Evolutionary conservation across 2,888 invertebrate species (phyloP), one percentile per base, ranked within the genome.

Genomic region (Pharmacophagus antenor): DNA sequence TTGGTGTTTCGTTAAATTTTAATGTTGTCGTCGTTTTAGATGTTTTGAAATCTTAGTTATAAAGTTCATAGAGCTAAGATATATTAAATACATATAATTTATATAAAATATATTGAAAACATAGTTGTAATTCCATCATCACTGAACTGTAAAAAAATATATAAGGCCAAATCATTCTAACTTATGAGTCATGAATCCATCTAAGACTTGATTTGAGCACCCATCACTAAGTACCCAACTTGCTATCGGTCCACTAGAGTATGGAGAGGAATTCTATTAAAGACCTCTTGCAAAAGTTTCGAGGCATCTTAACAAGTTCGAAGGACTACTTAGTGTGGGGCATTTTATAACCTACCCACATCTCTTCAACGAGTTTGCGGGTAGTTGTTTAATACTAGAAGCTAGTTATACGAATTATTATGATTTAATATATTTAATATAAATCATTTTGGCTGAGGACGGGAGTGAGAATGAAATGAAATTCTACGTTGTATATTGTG

Each of bases 191-290:
- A 50, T 60, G 55, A 55, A 60, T 55, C 55, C 37, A 60, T 44
- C 59, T 21, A 23, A 50, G 63, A 63, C 63, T 65, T 63, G 66
- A 62, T 62, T 64, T 62, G 56, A 62, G 62, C 55, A 66, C 63
- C 61, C 67, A 68, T 64, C 64, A 63, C 65, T 66, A 68, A 66
- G 63, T 67, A 67, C 62, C 62, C 57, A 68, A 65, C 63, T 71
- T 67, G 50, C 52, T 46, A 53, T 56, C 62, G 63, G 64, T 63
- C 65, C 68, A 68, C 58, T 65, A 62, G 63, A 70, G 70, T 74
- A 69, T 68, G 64, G 62, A 66, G 65, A 69, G 77, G 74, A 80
- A 80, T 83, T 83, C 77, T 79, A 82, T 84, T 80, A 79, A 82
- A 81, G 73, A 77, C 70, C 68, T 70, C 71, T 70, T 63, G 62